These are phyloP conservation scores for Emberiza fucata DNA, from an alignment of 2,113 vertebrate genomes.

Conservation along the genomic window DNA sequence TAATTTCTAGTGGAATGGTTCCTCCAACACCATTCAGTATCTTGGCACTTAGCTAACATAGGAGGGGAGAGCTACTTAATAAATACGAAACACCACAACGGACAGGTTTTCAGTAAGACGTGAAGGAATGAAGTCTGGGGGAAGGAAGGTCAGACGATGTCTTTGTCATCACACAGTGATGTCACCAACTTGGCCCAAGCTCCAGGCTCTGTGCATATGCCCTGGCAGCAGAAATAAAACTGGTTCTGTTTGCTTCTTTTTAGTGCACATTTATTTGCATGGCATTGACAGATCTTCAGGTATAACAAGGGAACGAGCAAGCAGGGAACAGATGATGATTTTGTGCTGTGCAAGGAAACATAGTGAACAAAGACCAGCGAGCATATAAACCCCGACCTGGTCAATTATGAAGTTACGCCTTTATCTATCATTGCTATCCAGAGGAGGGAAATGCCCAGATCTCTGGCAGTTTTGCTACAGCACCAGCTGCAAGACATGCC, in stretches of 20 bases:
- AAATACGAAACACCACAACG: not conserved
- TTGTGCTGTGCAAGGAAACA: not conserved
- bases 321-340: not conserved
- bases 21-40: not conserved
- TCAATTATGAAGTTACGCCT: slow-evolving; percentile 3
- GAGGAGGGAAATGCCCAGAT: not conserved
- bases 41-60: not conserved
- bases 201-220: not conserved
- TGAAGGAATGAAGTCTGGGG: not conserved
- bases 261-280: not conserved
- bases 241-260: not conserved
- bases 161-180: not conserved
- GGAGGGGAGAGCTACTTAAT: not conserved
- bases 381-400: not conserved
- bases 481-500: not conserved
- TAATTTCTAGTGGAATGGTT: not conserved
- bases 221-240: not conserved
- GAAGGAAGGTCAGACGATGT: fast-evolving
- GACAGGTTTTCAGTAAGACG: not conserved
- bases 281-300: not conserved
- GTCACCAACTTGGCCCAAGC: fast-evolving
- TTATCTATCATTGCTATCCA: not conserved
- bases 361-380: not conserved
- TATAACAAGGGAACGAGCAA: not conserved
- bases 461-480: not conserved